phyloP scores from a whole-genome alignment of 2,797 vertebrate species.

The Poecile montanus region DNA sequence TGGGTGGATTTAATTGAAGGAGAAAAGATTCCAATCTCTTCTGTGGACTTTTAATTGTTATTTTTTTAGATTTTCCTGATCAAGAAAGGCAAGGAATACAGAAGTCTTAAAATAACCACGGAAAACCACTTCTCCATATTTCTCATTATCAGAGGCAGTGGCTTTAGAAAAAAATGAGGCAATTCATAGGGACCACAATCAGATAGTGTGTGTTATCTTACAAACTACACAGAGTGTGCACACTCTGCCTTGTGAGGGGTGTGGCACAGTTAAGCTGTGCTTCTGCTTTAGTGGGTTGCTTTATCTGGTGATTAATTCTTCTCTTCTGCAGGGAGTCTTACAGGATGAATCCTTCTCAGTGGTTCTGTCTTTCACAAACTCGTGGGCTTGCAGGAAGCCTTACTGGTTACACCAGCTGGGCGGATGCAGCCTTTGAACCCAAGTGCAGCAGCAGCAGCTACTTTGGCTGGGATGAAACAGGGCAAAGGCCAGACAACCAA shows the following conservation, averaged over 20 bases:
- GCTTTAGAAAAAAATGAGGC: neutral
- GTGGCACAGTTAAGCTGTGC: too few relatives aligned
- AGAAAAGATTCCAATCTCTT: neutral
- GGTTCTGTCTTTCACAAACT: neutral
- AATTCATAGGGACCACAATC: rapidly evolving
- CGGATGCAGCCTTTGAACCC: neutral
- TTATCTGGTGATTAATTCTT: neutral
- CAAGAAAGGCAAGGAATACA: neutral
- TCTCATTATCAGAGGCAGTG: neutral
- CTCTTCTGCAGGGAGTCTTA: neutral
- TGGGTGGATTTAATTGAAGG: neutral
- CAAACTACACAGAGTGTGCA: too few relatives aligned
- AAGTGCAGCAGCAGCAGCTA: neutral
- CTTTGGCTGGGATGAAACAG: neutral
- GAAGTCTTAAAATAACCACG: neutral
- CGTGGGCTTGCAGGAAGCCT: neutral
- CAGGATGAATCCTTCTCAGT: rapidly evolving
- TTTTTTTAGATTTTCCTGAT: neutral
- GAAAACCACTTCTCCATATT: neutral
- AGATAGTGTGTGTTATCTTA: rapidly evolving
- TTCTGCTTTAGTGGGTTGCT: neutral
- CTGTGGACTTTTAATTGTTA: neutral
- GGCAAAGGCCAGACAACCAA: neutral
- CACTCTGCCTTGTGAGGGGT: rapidly evolving
- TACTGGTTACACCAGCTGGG: rapidly evolving